Conservation (phyloP, 2,888 invertebrate species). For the Lithophane semibrunnea region DNA sequence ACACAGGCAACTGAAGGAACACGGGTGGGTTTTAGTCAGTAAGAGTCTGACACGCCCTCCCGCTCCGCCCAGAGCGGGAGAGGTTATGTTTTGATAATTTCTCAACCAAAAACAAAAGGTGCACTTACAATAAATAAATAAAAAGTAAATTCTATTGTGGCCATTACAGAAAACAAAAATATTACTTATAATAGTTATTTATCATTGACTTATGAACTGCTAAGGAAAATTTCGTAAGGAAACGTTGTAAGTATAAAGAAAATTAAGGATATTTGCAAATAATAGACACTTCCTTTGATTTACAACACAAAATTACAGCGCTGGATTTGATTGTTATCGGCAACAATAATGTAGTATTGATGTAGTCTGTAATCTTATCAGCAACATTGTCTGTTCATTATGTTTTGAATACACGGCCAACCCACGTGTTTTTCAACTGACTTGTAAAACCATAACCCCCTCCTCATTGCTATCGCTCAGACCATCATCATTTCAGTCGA, state of each 20-base stretch:
- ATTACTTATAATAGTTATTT: no score
- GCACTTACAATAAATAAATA: no score
- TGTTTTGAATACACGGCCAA: neutral
- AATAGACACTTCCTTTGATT: constrained; percentile 31
- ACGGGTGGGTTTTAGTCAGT: no score
- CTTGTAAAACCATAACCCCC: neutral
- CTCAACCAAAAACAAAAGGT: no score
- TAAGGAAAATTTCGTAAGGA: neutral
- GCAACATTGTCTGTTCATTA: neutral
- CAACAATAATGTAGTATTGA: neutral
- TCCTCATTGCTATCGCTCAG: neutral
- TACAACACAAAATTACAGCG: constrained; percentile 3
- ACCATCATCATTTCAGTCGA: no score
- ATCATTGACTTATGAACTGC: neutral
- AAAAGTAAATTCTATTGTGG: no score
- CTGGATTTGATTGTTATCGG: neutral
- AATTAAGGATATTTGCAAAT: constrained; percentile 16
- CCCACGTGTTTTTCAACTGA: neutral
- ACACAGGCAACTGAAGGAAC: no score
- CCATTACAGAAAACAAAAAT: no score
- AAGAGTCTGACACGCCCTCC: no score
- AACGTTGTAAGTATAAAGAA: neutral
- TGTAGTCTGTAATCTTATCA: constrained; percentile 25
- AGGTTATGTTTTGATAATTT: no score
- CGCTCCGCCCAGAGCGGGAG: no score